Base-by-base conservation (phyloP, 2,888 invertebrate species). In the Drosophila monieri region DNA sequence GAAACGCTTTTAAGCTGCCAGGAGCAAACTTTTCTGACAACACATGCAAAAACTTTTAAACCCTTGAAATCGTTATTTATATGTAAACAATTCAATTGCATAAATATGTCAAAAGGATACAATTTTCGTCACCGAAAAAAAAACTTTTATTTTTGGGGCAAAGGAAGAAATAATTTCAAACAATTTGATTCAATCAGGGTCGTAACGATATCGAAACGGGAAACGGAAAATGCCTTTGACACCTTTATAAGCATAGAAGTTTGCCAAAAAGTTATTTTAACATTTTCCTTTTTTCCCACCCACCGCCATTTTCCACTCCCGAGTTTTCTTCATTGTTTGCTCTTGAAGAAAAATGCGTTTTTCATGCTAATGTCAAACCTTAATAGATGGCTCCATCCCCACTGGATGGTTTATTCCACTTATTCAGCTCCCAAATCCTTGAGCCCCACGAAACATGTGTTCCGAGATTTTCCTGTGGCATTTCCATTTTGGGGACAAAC, bases 31-130 rank as follows among this genome's bases (percentile, higher is more conserved):
- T 68, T 65, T 18, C 27, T n/a, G 35, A 23, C 10, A 32, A 56
- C 12, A 32, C 35, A 55, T 35, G 48, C 48, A 32, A 23, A 25
- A 58, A 51, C 52, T 64, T 70, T 59, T 43, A 73, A 80, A 76
- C 87, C 85, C 85, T 84, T 81, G 62, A 58, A 77, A 67, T 44
- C 62, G 56, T 65, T 66, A 66, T 71, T 72, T 77, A 57, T 49
- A 61, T 80, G 84, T 80, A 83, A 85, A 88, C 85, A 84, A 81
- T 85, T 85, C 88, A 85, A 88, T 88, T 83, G 76, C 72, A 74
- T 70, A 76, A 85, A 83, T 74, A 81, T 85, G 78, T 67, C 64
- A 80, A 85, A 73, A 60, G 43, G 12, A 39, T 2, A 37, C 43
- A 48, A 41, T 41, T 57, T 57, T 39, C 27, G 25, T 55, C 25